phyloP scores from a whole-genome alignment of 2,113 vertebrate genomes.

The Tetrax tetrax region DNA sequence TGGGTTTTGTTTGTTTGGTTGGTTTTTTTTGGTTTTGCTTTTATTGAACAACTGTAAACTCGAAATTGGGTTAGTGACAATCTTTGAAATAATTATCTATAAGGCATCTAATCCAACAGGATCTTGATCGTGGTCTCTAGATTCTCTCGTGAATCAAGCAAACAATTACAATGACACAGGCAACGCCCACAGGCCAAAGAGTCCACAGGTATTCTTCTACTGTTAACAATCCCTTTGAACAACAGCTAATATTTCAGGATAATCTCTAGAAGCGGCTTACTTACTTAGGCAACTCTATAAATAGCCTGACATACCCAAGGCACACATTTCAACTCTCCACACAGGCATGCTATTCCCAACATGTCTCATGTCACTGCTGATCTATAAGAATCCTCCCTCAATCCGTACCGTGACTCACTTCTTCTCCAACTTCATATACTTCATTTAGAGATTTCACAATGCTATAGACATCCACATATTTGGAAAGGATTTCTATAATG shows the following conservation, averaged over 20 bases:
- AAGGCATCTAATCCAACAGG: background rate
- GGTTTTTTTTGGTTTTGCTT: background rate
- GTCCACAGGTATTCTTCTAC: constrained; percentile 14
- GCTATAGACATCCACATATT: background rate
- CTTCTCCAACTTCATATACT: background rate
- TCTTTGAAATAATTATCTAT: background rate
- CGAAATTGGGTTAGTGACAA: background rate
- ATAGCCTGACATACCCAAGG: background rate
- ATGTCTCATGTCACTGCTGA: background rate
- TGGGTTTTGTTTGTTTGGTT: too few relatives aligned
- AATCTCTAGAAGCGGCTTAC: background rate
- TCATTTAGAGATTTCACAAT: background rate
- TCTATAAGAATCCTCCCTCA: background rate
- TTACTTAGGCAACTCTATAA: background rate
- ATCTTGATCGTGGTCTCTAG: background rate
- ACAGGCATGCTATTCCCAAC: background rate
- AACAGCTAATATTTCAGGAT: constrained; percentile 17
- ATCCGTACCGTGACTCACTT: background rate
- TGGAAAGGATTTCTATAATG: background rate
- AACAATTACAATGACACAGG: background rate
- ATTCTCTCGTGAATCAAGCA: background rate
- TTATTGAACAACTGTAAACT: background rate
- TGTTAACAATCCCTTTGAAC: constrained; percentile 37
- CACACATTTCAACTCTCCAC: background rate
- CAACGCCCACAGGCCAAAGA: background rate